Evolutionary conservation across 2,888 invertebrate genomes (phyloP), one percentile per base, ranked within the genome.

Genomic region (Lycophotia porphyrea): DNA sequence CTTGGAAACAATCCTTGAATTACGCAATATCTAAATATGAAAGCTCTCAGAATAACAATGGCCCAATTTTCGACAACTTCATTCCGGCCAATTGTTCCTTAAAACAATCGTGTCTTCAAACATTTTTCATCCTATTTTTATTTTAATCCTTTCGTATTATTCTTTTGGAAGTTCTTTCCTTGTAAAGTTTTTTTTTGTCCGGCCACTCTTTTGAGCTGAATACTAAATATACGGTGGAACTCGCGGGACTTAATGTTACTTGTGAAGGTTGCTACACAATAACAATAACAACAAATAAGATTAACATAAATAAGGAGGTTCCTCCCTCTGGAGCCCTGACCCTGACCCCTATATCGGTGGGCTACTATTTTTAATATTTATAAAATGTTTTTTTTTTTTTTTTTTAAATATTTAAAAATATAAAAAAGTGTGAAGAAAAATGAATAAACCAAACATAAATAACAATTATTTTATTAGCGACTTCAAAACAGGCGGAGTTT

Each of bases 71-170:
- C 76, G 31, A 71, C 78, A 79, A 84, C 81, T 81, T 87, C 77
- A 81, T 87, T 73, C 64, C 60, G 24, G 61, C 39, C 79, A 78
- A 86, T 87, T 87, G 87, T 87, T 82, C 76, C 74, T 36, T 68
- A 66, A 86, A 74, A 87, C 85, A 87, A 87, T 85, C 71, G 86
- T 61, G 80, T 75, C 71, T 74, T 78, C 78, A 72, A 77, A 82
- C 64, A 84, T 72, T 78, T 69, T 76, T 76, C 69, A n/a, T 82
- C 36, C 61, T 69, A 76, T 84, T 87, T 86, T 80, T 79, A 78
- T 87, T 87, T 84, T 82, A 86, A 87, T 84, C 84, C 83, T 67
- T 84, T 87, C 72, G 60, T 24, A 61, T 76, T 71, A 73, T 80
- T 76, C 76, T 79, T 84, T 74, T 44, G 55, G 61, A 58, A 82